Evolutionary conservation across 2,113 vertebrate species (phyloP), one percentile per base, ranked within the genome.

Genomic region (Odontesthes bonariensis): DNA sequence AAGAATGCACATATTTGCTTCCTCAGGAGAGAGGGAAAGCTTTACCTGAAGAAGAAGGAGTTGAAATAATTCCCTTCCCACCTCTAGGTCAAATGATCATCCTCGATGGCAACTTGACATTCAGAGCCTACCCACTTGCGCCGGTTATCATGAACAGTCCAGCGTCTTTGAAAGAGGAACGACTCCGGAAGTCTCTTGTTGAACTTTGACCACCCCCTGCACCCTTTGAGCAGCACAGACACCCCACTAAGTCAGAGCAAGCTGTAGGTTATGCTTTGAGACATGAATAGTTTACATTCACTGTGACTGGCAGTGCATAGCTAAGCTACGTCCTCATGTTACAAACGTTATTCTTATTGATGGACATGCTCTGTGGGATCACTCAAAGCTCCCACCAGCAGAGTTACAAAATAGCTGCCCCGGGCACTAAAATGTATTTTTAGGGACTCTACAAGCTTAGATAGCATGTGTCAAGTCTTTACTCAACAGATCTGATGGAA

Each of bases 1-100:
- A 88, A 84, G 90, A 93, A 94, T 93, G 92, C 73, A 89, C 91
- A 90, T 87, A 81, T 92, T 90, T 88, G 88, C 78, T 69, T 85
- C 82, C 79, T 72, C 44, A 60, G 51, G 59, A 81, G 81, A 73
- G 33, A 11, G 47, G 49, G 52, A 31, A 82, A 65, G 71, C 57
- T 46, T 83, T 66, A 83, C 75, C 83, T 84, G 63, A 59, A 68
- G 63, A 57, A 68, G 62, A 35, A 42, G 46, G 35, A 46, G 71
- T 69, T 58, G 62, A 27, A 76, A 81, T 80, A 7, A 75, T 74
- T 72, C 69, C 73, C 59, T 83, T n/a, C 78, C 49, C 52, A 46
- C 31, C 49, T 60, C 55, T 1, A 55, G 61, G 75, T 75, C 23
- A 68, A 78, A 64, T 69, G 10, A 68, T 81, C 58, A 38, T 57